Percentiles rank a stretch among this genome's conserved stretches.
Conservation (phyloP, 2,888 invertebrate genomes). For the Mimumesa dahlbomi region DNA sequence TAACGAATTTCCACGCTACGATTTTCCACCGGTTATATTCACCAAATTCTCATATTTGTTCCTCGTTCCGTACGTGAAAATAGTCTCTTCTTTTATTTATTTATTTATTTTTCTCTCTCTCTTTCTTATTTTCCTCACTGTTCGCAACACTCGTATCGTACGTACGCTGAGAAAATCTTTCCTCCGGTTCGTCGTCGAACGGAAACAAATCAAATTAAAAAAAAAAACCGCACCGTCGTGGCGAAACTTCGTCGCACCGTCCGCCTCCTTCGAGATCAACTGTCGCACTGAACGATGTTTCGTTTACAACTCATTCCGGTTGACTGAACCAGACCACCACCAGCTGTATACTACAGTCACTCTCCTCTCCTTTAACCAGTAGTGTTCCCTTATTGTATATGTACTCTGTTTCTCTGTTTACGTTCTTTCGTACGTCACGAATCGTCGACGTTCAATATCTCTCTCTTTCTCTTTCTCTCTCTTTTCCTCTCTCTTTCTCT, state of each 20-base stretch:
- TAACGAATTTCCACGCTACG: background rate
- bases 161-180: no score
- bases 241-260: background rate
- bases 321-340: background rate
- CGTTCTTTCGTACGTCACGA: background rate
- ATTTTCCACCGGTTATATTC: background rate
- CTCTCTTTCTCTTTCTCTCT: background rate
- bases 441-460: no score
- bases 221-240: background rate
- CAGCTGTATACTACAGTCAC: no score
- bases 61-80: no score
- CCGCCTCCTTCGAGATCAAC: conserved; percentile 1
- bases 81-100: no score
- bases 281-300: conserved; percentile 5
- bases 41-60: background rate
- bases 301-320: background rate
- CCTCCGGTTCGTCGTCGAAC: background rate
- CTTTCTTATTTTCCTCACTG: no score
- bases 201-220: background rate
- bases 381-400: background rate
- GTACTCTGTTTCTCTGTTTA: background rate
- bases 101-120: no score
- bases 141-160: no score
- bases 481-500: background rate
- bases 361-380: no score